Conservation (phyloP, 2,113 vertebrate genomes). For the Lepus timidus region DNA sequence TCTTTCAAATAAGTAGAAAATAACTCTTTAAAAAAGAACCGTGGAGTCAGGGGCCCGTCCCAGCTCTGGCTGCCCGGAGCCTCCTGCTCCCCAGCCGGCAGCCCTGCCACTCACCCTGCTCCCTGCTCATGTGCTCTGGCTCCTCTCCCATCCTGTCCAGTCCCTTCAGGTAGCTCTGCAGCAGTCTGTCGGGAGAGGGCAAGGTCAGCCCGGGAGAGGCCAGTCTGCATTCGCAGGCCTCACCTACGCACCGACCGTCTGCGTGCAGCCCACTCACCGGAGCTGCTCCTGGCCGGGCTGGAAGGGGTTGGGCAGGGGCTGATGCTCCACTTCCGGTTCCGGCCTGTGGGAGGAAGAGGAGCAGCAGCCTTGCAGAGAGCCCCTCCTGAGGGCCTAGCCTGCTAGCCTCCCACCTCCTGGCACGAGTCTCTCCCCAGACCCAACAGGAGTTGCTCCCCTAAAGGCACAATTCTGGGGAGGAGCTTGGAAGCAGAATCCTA, state of each 20-base stretch:
- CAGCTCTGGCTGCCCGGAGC: not conserved
- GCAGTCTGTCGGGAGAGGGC: constrained; percentile 84
- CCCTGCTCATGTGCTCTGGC: constrained; percentile 86
- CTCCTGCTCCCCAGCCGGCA: not conserved
- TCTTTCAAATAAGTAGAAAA: no score
- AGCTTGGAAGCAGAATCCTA: constrained; percentile 1
- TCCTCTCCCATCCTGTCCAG: constrained; percentile 81
- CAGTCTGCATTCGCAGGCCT: not conserved
- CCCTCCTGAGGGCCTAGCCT: not conserved
- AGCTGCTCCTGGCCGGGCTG: constrained; percentile 76
- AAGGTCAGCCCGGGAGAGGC: not conserved
- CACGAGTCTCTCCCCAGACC: not conserved
- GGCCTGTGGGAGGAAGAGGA: constrained; percentile 63
- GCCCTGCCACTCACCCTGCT: constrained; percentile 90
- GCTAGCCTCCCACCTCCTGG: not conserved
- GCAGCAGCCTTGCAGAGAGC: not conserved
- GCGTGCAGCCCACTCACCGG: constrained; percentile 69
- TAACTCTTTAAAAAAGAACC: no score
- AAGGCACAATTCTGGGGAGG: not conserved
- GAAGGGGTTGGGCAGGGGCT: constrained; percentile 77
- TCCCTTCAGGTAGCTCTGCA: constrained; percentile 87
- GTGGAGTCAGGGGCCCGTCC: not conserved
- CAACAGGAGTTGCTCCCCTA: not conserved
- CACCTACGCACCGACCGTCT: not conserved
- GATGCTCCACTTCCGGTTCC: not conserved